These are phyloP conservation scores for Nerophis lumbriciformis DNA, from an alignment of 2,113 vertebrate species.

Conservation along the genomic window DNA sequence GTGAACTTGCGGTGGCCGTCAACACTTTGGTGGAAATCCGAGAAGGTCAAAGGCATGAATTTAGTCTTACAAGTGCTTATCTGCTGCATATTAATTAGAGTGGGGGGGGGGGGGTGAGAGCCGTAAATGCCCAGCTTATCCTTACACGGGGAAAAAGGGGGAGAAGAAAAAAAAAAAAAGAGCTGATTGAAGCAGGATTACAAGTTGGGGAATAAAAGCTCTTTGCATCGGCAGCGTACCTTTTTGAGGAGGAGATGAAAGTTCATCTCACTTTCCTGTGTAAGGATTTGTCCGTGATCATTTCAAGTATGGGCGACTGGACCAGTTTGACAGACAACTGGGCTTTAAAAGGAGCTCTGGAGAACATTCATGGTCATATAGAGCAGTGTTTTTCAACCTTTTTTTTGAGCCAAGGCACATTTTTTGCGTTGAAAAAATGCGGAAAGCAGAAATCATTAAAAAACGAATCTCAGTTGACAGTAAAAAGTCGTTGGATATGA, in stretches of 20 bases:
- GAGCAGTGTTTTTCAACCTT: no score
- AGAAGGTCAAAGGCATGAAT: slow-evolving; percentile 72
- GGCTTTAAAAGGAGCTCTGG: not conserved
- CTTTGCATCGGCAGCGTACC: slow-evolving; percentile 65
- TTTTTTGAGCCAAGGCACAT: no score
- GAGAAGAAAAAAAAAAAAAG: slow-evolving; percentile 40
- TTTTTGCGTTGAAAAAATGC: no score
- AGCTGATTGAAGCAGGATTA: slow-evolving; percentile 76
- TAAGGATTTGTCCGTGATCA: slow-evolving; percentile 20
- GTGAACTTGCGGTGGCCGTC: slow-evolving; percentile 57
- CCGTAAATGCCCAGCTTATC: slow-evolving; percentile 70
- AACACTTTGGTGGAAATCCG: slow-evolving; percentile 67
- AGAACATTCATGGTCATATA: no score
- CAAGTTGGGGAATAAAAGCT: slow-evolving; percentile 66
- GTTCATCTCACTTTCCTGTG: slow-evolving; percentile 16
- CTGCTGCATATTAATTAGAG: slow-evolving; percentile 74
- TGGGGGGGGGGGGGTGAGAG: slow-evolving; percentile 50
- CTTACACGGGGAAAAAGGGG: slow-evolving; percentile 56
- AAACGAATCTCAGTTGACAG: no score
- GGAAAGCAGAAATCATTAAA: no score
- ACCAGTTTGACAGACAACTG: slow-evolving; percentile 8
- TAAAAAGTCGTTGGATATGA: no score
- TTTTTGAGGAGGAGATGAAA: slow-evolving; percentile 45
- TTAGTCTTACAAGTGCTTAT: slow-evolving; percentile 72
- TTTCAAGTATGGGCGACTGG: slow-evolving; percentile 14